A percentile compares a stretch with the other conserved stretches of the same genome.
phyloP scores from a whole-genome alignment of 2,888 invertebrate genomes.

The Malthinus seriepunctatus region DNA sequence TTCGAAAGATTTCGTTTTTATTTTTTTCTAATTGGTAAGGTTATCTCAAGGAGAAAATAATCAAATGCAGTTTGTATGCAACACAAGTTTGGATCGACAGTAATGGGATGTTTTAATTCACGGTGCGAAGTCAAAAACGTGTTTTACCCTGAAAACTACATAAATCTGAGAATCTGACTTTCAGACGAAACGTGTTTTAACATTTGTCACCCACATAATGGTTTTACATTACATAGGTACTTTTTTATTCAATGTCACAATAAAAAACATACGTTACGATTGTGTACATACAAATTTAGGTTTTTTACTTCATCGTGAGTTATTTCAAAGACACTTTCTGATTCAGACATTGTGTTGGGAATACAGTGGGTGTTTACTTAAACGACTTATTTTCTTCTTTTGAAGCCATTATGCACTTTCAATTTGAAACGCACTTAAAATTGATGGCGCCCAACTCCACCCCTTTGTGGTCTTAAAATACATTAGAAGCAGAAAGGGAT shows the following conservation, averaged over 20 bases:
- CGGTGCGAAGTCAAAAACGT: slow-evolving; percentile 32
- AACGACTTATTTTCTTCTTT: too few relatives aligned
- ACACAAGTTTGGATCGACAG: slow-evolving; percentile 13
- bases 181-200: slow-evolving; percentile 36
- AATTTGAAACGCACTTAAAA: too few relatives aligned
- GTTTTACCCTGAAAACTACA: slow-evolving; percentile 33
- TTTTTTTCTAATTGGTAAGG: slow-evolving; percentile 20
- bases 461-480: too few relatives aligned
- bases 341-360: too few relatives aligned
- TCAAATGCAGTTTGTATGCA: slow-evolving; percentile 21
- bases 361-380: too few relatives aligned
- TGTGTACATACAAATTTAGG: too few relatives aligned
- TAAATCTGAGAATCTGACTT: slow-evolving; percentile 39
- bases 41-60: slow-evolving; percentile 20
- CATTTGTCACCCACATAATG: slow-evolving; percentile 39
- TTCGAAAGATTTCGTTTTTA: not conserved
- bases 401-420: too few relatives aligned
- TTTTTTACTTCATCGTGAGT: too few relatives aligned
- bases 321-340: too few relatives aligned
- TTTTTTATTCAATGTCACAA: not conserved
- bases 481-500: too few relatives aligned
- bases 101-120: slow-evolving; percentile 34
- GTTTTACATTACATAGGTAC: slow-evolving; percentile 18
- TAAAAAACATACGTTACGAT: too few relatives aligned
- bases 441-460: too few relatives aligned